Percentiles rank a stretch among this genome's conserved stretches.
Evolutionary conservation across 92 coral and sea anemone species (phyloP).

Genomic region (Palythoa grandiflora): DNA sequence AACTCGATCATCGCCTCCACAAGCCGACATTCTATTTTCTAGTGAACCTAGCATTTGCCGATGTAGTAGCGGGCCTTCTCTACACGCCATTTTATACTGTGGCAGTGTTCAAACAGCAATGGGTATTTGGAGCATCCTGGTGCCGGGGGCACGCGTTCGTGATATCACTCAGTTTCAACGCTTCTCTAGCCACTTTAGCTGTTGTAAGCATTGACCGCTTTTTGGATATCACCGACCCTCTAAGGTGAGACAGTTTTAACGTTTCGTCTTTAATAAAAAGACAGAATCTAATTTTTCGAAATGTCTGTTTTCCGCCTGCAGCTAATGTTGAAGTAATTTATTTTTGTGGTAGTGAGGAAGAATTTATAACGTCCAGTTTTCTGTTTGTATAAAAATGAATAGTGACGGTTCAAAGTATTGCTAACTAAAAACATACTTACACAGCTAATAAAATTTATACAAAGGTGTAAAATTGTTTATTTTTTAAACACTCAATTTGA

Average conservation of each 20-base stretch:
- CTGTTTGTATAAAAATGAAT: no score
- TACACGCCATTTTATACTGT: constrained; percentile 75
- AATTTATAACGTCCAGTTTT: no score
- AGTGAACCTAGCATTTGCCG: constrained; percentile 75
- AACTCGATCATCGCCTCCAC: constrained; percentile 71
- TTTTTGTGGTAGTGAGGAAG: no score
- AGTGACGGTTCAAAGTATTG: no score
- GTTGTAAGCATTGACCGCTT: constrained; percentile 80
- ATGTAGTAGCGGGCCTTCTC: constrained; percentile 67
- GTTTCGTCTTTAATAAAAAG: not conserved
- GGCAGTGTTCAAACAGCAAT: constrained; percentile 61
- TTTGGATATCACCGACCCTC: constrained; percentile 79
- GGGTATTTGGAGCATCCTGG: constrained; percentile 71
- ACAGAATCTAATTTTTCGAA: no score
- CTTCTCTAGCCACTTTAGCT: constrained; percentile 75
- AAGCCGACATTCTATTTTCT: constrained; percentile 84
- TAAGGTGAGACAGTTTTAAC: constrained; percentile 56
- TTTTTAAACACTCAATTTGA: no score
- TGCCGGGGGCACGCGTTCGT: constrained; percentile 75
- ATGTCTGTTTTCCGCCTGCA: no score
- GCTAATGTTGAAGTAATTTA: no score
- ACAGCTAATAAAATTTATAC: no score
- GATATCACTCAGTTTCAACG: constrained; percentile 74
- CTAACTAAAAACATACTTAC: no score
- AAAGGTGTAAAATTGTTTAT: no score